phyloP scores from a whole-genome alignment of 23 tunicate species.

The Styela plicata region DNA sequence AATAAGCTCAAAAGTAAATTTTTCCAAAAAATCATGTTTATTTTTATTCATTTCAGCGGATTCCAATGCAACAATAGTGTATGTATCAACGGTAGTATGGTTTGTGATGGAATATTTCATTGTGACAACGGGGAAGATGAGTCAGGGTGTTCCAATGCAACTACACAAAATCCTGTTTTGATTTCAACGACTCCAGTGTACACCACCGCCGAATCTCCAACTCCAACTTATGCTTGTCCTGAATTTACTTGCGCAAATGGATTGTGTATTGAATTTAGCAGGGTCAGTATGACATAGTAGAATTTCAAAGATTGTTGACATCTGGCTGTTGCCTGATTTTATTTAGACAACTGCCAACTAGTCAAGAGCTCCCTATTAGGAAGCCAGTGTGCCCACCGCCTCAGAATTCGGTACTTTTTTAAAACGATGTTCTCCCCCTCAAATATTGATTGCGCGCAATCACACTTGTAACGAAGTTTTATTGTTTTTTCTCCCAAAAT shows the following conservation, averaged over 20 bases:
- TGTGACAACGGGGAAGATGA: conserved; percentile 64
- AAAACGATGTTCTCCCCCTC: no score
- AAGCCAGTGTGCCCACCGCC: no score
- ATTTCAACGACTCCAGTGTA: not conserved
- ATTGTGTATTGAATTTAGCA: conserved; percentile 37
- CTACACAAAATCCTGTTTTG: not conserved
- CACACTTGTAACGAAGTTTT: no score
- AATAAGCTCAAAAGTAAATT: not conserved
- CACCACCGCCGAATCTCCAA: not conserved
- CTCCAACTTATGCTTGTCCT: conserved; percentile 10
- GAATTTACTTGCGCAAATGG: conserved; percentile 46
- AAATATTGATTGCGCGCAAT: no score
- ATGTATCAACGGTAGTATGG: conserved; percentile 52
- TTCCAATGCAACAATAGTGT: conserved; percentile 50
- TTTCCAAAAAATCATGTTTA: not conserved
- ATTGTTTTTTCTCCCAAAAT: no score
- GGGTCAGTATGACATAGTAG: no score
- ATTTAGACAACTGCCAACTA: no score
- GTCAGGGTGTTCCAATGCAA: conserved; percentile 14
- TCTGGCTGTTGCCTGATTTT: no score
- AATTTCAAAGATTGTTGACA: no score
- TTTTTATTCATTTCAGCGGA: conserved; percentile 20
- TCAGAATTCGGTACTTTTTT: no score
- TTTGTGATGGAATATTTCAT: conserved; percentile 62
- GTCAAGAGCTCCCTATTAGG: no score